These are phyloP conservation scores for Spheniscus mendiculus DNA, from an alignment of 2,113 vertebrate species.

Conservation along the genomic window DNA sequence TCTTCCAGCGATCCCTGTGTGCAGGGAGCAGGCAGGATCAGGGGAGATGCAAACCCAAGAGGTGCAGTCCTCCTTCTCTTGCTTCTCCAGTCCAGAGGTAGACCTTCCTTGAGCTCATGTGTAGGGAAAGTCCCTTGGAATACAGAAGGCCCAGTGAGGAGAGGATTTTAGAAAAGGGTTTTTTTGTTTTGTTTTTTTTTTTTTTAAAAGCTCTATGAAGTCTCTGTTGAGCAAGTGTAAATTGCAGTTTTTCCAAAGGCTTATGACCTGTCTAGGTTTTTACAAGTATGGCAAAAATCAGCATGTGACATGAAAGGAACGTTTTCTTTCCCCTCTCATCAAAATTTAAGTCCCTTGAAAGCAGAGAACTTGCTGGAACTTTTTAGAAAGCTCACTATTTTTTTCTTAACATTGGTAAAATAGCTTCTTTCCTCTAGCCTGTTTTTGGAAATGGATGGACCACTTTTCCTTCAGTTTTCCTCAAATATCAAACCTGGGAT, in stretches of 20 bases:
- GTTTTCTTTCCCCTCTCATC: neutral
- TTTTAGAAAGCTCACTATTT: conserved; percentile 14
- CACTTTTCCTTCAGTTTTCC: neutral
- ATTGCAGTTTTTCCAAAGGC: neutral
- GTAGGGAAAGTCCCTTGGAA: neutral
- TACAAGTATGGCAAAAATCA: conserved; percentile 1
- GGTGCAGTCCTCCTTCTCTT: neutral
- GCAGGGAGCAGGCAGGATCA: neutral
- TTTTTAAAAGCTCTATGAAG: neutral
- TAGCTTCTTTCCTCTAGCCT: neutral
- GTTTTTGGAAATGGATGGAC: neutral
- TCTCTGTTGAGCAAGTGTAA: conserved; percentile 2
- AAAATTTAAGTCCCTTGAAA: conserved; percentile 50
- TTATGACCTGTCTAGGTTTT: conserved; percentile 15
- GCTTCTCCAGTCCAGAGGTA: neutral
- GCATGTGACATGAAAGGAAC: neutral
- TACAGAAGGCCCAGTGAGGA: neutral
- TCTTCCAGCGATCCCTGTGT: neutral
- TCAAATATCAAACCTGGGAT: neutral
- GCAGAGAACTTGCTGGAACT: neutral
- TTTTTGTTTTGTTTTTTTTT: neutral
- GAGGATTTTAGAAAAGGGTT: neutral
- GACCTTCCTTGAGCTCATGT: neutral
- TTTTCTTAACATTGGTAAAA: neutral
- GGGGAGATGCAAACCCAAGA: neutral